Percentiles rank a stretch among this genome's conserved stretches.
Conservation (phyloP, 2,888 invertebrate species). For the Trissolcus japonicus region DNA sequence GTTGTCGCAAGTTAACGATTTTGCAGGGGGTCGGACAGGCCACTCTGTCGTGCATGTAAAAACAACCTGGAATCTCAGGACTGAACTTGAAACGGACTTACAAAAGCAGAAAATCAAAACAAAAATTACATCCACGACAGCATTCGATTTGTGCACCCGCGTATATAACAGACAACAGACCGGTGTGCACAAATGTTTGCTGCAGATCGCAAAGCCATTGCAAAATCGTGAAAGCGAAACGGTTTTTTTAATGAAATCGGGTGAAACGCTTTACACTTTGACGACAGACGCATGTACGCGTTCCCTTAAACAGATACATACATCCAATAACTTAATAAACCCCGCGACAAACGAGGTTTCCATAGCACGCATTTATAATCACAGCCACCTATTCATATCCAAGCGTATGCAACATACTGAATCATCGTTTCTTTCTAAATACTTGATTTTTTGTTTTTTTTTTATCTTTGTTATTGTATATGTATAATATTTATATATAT, state of each 20-base stretch:
- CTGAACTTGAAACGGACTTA: not conserved
- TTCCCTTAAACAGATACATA: slow-evolving; percentile 44
- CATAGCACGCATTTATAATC: slow-evolving; percentile 68
- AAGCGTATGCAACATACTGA: slow-evolving; percentile 60
- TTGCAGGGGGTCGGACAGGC: no score
- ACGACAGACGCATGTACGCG: slow-evolving; percentile 21
- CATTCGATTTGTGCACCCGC: slow-evolving; percentile 20
- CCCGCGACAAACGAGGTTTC: slow-evolving; percentile 45
- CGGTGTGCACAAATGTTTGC: slow-evolving; percentile 25
- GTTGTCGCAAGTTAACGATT: no score
- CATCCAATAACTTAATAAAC: slow-evolving; percentile 52
- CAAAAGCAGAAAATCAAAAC: not conserved
- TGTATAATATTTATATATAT: slow-evolving; percentile 38
- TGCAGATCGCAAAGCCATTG: not conserved
- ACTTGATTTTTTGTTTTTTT: slow-evolving; percentile 38
- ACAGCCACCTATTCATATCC: slow-evolving; percentile 71
- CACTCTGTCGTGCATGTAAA: not conserved
- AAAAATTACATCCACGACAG: slow-evolving; percentile 13
- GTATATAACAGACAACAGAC: slow-evolving; percentile 35
- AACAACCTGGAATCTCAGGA: not conserved
- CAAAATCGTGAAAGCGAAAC: not conserved
- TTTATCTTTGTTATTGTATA: slow-evolving; percentile 28
- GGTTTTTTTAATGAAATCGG: slow-evolving; percentile 6
- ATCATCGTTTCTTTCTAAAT: slow-evolving; percentile 47
- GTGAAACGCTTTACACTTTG: slow-evolving; percentile 37